phyloP scores from a whole-genome alignment of 2,113 vertebrate genomes.

The Peromyscus polionotus region DNA sequence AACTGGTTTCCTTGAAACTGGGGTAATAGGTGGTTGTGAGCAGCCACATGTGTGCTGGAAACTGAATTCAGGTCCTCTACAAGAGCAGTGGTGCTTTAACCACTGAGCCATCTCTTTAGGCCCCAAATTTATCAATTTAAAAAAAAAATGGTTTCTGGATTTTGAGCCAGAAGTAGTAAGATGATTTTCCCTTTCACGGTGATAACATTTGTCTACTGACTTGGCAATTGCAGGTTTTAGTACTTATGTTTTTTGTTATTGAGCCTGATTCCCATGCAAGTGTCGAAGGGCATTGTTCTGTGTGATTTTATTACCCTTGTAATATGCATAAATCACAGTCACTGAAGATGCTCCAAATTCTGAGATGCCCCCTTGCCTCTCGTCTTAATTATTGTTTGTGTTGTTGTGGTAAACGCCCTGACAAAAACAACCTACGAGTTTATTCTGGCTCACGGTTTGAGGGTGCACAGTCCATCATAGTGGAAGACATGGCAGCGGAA shows the following conservation, averaged over 20 bases:
- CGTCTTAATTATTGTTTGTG: neutral
- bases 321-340: neutral
- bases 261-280: neutral
- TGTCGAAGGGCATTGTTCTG: accelerated
- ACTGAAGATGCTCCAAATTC: neutral
- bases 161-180: neutral
- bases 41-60: neutral
- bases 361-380: neutral
- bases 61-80: neutral
- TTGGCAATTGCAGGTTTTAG: neutral
- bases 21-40: neutral
- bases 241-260: neutral
- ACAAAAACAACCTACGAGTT: neutral
- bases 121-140: neutral
- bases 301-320: neutral
- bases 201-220: no score
- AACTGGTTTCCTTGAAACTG: neutral
- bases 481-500: no score
- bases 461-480: neutral
- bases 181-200: neutral
- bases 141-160: neutral
- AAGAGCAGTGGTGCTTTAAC: no score
- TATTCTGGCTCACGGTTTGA: neutral
- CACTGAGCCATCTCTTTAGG: neutral
- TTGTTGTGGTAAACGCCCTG: neutral